A percentile compares a stretch with the other conserved stretches of the same genome.
Conservation (phyloP, 2,797 vertebrate genomes). For the Eupleurogrammus muticus region DNA sequence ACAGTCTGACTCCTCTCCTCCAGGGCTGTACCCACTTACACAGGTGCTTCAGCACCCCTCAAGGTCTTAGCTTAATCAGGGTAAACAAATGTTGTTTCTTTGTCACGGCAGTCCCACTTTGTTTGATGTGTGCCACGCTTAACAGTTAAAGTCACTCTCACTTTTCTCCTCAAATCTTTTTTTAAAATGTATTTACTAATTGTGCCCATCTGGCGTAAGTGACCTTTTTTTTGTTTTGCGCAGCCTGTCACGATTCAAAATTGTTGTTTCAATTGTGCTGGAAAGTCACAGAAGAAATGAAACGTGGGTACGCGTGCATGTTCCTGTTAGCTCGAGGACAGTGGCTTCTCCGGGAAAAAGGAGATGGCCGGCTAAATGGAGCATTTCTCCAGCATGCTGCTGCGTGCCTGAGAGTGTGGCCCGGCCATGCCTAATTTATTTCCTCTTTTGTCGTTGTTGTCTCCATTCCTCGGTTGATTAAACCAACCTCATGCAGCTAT, state of each 20-base stretch:
- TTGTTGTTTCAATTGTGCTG: conserved; percentile 58
- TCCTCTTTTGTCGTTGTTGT: conserved; percentile 84
- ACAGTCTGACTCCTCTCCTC: conserved; percentile 78
- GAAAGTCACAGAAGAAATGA: conserved; percentile 66
- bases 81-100: conserved; percentile 82
- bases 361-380: conserved; percentile 80
- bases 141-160: conserved; percentile 53
- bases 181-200: conserved; percentile 67
- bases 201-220: conserved; percentile 77
- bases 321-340: conserved; percentile 49
- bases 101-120: conserved; percentile 71
- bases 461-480: conserved; percentile 86
- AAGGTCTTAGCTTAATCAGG: conserved; percentile 77
- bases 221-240: conserved; percentile 75
- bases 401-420: conserved; percentile 76
- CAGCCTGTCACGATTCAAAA: conserved; percentile 63
- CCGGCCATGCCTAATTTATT: conserved; percentile 84
- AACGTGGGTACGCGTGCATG: conserved; percentile 31
- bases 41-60: conserved; percentile 81
- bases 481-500: conserved; percentile 84
- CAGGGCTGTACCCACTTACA: conserved; percentile 73
- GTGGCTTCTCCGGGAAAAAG: conserved; percentile 62
- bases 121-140: conserved; percentile 70
- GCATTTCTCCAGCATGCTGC: conserved; percentile 80
- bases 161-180: conserved; percentile 53